Evolutionary conservation across 2,888 invertebrate species (phyloP).

Genomic region (Tupiocoris notatus): DNA sequence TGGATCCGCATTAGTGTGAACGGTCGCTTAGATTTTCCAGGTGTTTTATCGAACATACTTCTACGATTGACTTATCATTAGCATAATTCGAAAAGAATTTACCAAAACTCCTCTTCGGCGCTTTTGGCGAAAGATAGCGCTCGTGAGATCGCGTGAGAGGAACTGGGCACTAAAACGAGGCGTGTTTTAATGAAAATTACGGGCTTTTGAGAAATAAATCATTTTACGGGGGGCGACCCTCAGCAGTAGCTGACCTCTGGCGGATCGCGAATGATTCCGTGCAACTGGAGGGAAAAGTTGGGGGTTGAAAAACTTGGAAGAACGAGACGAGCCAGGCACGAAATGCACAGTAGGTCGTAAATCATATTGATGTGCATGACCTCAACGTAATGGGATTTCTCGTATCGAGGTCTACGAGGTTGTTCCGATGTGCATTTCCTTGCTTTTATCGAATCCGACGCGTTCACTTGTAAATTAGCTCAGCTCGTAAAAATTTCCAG

Average conservation of each 20-base stretch:
- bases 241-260: background rate
- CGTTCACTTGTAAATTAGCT: too few species aligned
- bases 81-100: too few species aligned
- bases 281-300: background rate
- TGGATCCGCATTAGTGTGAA: too few species aligned
- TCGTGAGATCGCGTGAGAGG: background rate
- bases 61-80: too few species aligned
- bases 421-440: too few species aligned
- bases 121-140: background rate
- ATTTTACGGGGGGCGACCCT: background rate
- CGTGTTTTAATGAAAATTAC: constrained; percentile 15
- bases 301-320: background rate
- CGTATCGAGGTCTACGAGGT: background rate
- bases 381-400: background rate
- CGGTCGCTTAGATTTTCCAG: too few species aligned
- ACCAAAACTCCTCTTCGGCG: too few species aligned
- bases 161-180: constrained; percentile 1
- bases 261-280: background rate
- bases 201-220: constrained; percentile 3
- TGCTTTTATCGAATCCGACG: too few species aligned
- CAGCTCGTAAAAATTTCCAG: too few species aligned
- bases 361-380: background rate
- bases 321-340: background rate
- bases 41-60: too few species aligned
- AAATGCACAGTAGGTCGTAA: background rate